Base-by-base conservation (phyloP, 1,140 invertebrate genomes). In the Drosophila tropicalis region DNA sequence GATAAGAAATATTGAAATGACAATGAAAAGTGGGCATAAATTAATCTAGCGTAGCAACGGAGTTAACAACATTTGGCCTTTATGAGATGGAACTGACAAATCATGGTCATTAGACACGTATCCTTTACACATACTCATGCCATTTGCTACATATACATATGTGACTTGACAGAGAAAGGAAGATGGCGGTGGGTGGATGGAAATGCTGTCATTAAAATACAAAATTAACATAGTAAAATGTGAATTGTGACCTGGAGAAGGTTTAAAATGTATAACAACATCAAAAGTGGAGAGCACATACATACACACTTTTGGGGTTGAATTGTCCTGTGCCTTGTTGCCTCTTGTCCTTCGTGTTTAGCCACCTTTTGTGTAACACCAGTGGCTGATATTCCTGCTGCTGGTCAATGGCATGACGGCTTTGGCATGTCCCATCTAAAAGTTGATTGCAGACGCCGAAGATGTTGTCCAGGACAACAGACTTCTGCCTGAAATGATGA, bases 21-120 rank as follows among this genome's bases (percentile, higher is more conserved):
- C 44, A 15, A 51, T 51, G 44, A 51, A 19, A 54, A 55, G 72
- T 22, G 17, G 58, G 55, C 15, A 29, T 47, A 67, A 60, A 60
- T 91, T 90, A 81, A 91, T 90, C 72, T 91, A 81, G 74, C 82
- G 82, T 90, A 76, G 79, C 65, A 75, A 78, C 17, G 19, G 17
- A 91, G 84, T 91, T 67, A 70, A 64, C 73, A 81, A 91, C 85
- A 91, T 91, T 91, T 91, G 82, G 77, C 65, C 74, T 90, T 90
- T 91, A 91, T 91, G 90, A 91, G 73, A 86, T 91, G 90, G 86
- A 91, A 91, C 90, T 81, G 79, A 90, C 83, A 84, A 84, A 86
- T 91, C 83, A 85, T 41, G 81, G 71, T 62, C 65, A 63, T 63
- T 51, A 51, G 44, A 51, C 44, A 51, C 44, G 44, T 51, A 60